phyloP scores from a whole-genome alignment of 2,113 vertebrate species.

The Asarcornis scutulata region DNA sequence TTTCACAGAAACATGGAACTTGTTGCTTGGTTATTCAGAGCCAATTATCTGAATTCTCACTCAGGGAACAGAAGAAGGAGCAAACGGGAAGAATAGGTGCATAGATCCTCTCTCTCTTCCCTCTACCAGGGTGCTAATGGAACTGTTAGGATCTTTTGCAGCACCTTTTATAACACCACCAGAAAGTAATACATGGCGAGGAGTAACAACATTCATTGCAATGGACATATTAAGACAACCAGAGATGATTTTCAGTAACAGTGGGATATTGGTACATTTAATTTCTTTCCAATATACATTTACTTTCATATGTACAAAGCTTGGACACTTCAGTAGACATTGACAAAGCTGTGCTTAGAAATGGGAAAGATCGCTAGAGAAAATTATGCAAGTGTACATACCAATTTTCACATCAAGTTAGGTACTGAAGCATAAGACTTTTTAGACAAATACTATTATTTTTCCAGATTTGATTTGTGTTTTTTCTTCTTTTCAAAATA shows the following conservation, averaged over 20 bases:
- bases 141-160: not conserved
- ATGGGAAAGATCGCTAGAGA: not conserved
- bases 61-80: not conserved
- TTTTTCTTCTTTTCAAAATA: conserved; percentile 10
- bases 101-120: not conserved
- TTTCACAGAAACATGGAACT: conserved; percentile 3
- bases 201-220: not conserved
- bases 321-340: not conserved
- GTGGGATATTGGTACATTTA: not conserved
- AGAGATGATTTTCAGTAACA: not conserved
- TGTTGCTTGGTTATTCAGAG: not conserved
- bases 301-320: not conserved
- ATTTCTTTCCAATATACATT: not conserved
- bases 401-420: not conserved
- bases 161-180: not conserved
- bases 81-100: not conserved
- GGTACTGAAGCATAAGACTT: not conserved
- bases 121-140: not conserved
- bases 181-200: not conserved
- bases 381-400: not conserved
- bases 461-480: not conserved
- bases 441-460: not conserved
- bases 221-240: not conserved
- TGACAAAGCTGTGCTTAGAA: not conserved
- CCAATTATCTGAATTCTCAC: not conserved